Conservation (phyloP, 2,113 vertebrate genomes). For the Dromas ardeola region DNA sequence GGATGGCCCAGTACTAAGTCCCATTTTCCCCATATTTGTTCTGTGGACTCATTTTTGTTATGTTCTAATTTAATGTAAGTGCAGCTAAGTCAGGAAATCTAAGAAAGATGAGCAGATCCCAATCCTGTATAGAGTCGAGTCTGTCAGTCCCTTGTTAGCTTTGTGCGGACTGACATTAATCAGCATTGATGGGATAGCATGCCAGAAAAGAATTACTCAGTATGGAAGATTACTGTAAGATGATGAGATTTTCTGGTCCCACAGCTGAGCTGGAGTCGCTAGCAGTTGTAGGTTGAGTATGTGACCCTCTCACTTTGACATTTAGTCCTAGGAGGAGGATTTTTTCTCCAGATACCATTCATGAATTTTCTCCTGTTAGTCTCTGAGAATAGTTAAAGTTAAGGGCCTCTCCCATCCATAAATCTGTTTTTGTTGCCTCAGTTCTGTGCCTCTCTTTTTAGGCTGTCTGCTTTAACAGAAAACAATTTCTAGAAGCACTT, state of each 20-base stretch:
- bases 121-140: not conserved
- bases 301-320: not conserved
- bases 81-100: not conserved
- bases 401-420: not conserved
- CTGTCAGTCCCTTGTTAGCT: not conserved
- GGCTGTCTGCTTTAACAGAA: not conserved
- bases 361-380: not conserved
- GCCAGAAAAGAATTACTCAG: not conserved
- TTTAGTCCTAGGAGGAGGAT: not conserved
- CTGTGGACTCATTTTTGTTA: not conserved
- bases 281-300: not conserved
- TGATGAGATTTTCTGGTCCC: constrained; percentile 1
- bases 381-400: not conserved
- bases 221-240: constrained; percentile 23
- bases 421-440: not conserved
- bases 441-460: not conserved
- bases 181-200: constrained; percentile 13
- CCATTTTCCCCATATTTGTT: not conserved
- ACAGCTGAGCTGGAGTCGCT: not conserved
- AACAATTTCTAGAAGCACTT: not conserved
- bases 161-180: not conserved
- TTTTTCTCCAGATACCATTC: not conserved
- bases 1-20: not conserved
- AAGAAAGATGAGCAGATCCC: not conserved
- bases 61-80: not conserved